A percentile compares a stretch with the other conserved stretches of the same genome.
These are phyloP conservation scores for Brenthis daphne DNA, from an alignment of 2,888 invertebrate genomes.

Conservation along the genomic window DNA sequence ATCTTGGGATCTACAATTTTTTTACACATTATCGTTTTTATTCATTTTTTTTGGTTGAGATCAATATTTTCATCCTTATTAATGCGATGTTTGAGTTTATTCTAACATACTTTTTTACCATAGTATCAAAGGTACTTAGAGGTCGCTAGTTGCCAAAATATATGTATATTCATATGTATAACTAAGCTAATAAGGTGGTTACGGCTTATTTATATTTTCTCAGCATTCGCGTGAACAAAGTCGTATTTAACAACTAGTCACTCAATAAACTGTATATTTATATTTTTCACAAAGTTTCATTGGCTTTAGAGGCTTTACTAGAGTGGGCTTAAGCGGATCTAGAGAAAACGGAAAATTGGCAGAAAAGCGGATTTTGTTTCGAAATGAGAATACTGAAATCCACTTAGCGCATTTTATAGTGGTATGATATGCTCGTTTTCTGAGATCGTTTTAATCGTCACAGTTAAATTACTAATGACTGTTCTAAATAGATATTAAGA, in stretches of 20 bases:
- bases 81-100: too few relatives aligned
- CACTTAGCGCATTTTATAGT: constrained; percentile 36
- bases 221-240: not conserved
- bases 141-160: too few relatives aligned
- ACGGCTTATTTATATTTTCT: not conserved
- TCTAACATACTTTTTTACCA: too few relatives aligned
- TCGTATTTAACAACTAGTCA: not conserved
- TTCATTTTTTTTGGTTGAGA: too few relatives aligned
- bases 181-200: too few relatives aligned
- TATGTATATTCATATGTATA: too few relatives aligned
- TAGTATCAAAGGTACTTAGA: too few relatives aligned
- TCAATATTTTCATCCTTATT: too few relatives aligned
- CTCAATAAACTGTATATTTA: constrained; percentile 9
- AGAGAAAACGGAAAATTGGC: constrained; percentile 43
- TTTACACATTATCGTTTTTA: too few relatives aligned
- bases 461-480: not conserved
- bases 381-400: constrained; percentile 45
- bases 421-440: not conserved
- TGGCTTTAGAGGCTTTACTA: constrained; percentile 29
- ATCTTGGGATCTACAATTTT: too few relatives aligned
- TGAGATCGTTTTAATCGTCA: not conserved
- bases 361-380: constrained; percentile 42
- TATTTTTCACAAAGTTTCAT: constrained; percentile 26
- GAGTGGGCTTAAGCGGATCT: constrained; percentile 35
- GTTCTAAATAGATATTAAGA: not conserved